Percentiles rank a stretch among this genome's conserved stretches.
phyloP scores from a whole-genome alignment of 2,113 vertebrate species.

The Boulengeromyrus knoepffleri region DNA sequence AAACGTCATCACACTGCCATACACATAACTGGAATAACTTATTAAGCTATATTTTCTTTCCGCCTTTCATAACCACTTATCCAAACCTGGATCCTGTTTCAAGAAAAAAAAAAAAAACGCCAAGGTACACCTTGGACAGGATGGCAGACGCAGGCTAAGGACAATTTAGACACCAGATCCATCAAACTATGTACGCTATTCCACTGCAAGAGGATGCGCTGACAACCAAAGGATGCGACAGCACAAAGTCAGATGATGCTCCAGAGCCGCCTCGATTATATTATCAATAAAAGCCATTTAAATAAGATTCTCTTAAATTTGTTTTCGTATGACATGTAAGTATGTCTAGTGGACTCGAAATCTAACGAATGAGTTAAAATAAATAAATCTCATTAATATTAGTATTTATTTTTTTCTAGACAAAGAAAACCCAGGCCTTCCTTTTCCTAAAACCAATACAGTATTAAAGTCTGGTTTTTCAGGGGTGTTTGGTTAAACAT shows the following conservation, averaged over 20 bases:
- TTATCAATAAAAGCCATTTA: not conserved
- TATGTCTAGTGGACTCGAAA: not conserved
- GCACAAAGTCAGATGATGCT: not conserved
- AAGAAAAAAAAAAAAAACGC: not conserved
- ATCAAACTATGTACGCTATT: not conserved
- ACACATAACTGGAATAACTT: not conserved
- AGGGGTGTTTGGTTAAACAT: not conserved
- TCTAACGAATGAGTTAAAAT: not conserved
- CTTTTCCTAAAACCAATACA: not conserved
- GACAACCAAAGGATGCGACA: not conserved
- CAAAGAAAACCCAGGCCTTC: not conserved
- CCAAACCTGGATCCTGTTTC: not conserved
- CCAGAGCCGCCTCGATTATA: not conserved
- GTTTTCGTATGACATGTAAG: not conserved
- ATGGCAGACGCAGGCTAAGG: not conserved
- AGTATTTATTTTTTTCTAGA: not conserved
- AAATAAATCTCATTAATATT: not conserved
- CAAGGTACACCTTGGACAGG: not conserved
- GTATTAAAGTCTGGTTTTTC: conserved; percentile 19
- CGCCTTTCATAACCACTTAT: not conserved
- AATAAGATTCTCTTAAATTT: not conserved
- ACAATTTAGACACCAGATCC: not conserved
- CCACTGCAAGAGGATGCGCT: not conserved
- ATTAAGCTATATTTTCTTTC: not conserved
- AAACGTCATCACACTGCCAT: not conserved